phyloP scores from a whole-genome alignment of 2,797 vertebrate species.

The Alfaro cultratus region DNA sequence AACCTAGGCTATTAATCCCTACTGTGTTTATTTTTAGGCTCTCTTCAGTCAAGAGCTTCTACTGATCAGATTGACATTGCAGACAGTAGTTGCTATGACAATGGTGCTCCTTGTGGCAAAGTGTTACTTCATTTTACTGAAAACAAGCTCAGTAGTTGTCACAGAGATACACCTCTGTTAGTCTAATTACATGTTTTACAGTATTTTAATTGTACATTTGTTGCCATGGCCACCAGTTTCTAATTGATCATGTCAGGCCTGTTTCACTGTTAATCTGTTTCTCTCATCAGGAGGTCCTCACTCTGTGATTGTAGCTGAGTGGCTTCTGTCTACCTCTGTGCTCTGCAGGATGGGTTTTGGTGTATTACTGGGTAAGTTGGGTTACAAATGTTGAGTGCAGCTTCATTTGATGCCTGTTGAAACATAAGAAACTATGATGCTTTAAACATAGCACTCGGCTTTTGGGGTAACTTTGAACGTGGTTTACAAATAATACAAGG shows the following conservation, averaged over 20 bases:
- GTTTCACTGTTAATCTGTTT: constrained; percentile 15
- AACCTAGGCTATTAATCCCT: constrained; percentile 16
- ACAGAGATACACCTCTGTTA: constrained; percentile 10
- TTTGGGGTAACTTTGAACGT: background rate
- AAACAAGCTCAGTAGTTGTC: constrained; percentile 18
- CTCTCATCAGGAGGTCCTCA: constrained; percentile 91
- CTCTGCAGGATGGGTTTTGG: constrained; percentile 91
- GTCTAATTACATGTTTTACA: constrained; percentile 3
- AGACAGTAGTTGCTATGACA: constrained; percentile 40
- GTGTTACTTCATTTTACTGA: constrained; percentile 20
- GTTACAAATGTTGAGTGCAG: background rate
- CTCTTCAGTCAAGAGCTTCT: constrained; percentile 15
- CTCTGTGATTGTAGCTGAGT: constrained; percentile 85
- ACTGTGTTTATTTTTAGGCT: constrained; percentile 19
- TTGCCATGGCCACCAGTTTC: background rate
- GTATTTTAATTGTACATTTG: background rate
- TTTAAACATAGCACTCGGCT: background rate
- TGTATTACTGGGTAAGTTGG: constrained; percentile 86
- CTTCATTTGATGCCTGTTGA: constrained; percentile 11
- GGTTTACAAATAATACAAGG: background rate
- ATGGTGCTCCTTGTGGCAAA: constrained; percentile 21
- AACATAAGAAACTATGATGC: background rate
- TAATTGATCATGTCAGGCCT: background rate
- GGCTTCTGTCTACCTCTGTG: constrained; percentile 87
- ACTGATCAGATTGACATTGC: constrained; percentile 28